Evolutionary conservation across 1,140 invertebrate species (phyloP).

Genomic region (Dryas iulia): DNA sequence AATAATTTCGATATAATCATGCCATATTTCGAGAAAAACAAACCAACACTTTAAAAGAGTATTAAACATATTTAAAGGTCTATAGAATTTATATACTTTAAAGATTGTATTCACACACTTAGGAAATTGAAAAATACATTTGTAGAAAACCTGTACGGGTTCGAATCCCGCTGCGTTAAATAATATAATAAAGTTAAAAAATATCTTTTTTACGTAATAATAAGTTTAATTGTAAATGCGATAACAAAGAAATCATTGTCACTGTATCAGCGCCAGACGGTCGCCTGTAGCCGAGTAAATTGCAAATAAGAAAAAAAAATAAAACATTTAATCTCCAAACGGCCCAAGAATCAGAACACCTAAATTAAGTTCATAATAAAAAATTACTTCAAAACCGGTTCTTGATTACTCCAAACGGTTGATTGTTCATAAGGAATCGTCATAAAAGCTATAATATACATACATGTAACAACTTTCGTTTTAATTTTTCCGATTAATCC

Average conservation of each 20-base stretch:
- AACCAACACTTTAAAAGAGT: too few relatives aligned
- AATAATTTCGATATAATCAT: too few relatives aligned
- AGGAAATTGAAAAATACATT: too few relatives aligned
- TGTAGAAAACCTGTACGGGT: too few relatives aligned
- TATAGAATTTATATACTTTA: too few relatives aligned
- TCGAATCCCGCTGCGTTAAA: too few relatives aligned
- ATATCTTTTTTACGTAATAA: too few relatives aligned
- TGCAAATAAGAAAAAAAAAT: not conserved
- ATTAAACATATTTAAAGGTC: too few relatives aligned
- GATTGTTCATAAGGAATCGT: constrained; percentile 1
- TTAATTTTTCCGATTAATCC: too few relatives aligned
- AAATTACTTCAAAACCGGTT: constrained; percentile 33
- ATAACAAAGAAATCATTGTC: not conserved
- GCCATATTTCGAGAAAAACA: too few relatives aligned
- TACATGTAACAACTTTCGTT: not conserved
- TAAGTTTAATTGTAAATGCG: not conserved
- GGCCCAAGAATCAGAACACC: constrained; percentile 16
- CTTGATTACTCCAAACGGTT: constrained; percentile 34
- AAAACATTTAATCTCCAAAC: not conserved
- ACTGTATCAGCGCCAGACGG: not conserved
- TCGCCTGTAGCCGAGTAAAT: not conserved
- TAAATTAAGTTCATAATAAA: constrained; percentile 27
- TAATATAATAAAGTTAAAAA: too few relatives aligned
- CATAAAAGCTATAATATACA: not conserved
- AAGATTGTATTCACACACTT: too few relatives aligned